A percentile compares a stretch with the other conserved stretches of the same genome.
Conservation (phyloP, 2,888 invertebrate species). For the Amaurobius ferox region DNA sequence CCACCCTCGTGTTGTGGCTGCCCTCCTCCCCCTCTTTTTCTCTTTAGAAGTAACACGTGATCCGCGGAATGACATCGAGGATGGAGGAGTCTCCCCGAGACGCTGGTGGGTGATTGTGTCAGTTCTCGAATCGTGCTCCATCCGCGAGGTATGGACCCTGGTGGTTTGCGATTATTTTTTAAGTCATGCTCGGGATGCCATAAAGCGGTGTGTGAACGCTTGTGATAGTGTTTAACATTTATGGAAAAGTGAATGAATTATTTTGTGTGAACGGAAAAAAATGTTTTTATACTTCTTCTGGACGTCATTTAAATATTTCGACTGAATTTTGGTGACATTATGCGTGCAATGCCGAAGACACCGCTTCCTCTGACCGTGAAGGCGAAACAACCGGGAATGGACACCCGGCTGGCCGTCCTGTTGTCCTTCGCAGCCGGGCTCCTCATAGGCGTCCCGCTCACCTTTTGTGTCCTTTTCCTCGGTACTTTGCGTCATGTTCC, state of each 20-base stretch:
- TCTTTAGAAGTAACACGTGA: conserved; percentile 15
- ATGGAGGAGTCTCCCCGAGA: not conserved
- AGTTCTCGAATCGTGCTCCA: no score
- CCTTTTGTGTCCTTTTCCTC: conserved; percentile 28
- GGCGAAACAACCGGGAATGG: not conserved
- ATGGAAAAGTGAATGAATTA: no score
- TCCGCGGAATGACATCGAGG: conserved; percentile 27
- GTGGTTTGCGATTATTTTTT: not conserved
- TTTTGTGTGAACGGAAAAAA: no score
- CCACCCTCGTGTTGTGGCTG: conserved; percentile 1
- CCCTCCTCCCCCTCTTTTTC: conserved; percentile 2
- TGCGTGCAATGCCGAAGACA: not conserved
- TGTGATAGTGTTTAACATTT: no score
- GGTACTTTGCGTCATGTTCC: not conserved
- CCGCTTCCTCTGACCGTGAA: no score
- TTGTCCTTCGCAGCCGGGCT: conserved; percentile 43
- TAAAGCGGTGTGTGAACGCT: not conserved
- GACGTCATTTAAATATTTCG: not conserved
- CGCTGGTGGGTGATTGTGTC: no score
- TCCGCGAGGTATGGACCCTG: not conserved
- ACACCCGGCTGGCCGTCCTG: not conserved
- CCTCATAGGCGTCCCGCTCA: conserved; percentile 42
- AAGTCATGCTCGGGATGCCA: no score
- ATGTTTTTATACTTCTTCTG: not conserved
- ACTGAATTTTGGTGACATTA: not conserved